Evolutionary conservation across 2,113 vertebrate species (phyloP), one percentile per base, ranked within the genome.

Genomic region (Hepsetus odoe): DNA sequence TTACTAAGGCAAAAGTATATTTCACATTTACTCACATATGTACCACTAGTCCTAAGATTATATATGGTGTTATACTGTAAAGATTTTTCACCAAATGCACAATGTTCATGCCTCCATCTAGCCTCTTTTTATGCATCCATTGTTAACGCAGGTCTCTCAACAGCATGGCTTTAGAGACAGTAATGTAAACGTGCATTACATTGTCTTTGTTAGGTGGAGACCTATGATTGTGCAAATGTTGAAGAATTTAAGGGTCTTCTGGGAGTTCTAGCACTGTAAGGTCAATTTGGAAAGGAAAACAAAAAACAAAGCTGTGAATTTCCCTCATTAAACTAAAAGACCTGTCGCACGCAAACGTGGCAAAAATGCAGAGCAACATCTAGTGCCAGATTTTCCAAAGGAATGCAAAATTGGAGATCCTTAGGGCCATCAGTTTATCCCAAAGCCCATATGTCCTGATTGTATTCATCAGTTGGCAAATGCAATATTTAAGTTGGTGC

Each of bases 241-340:
- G 87, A 89, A 75, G 79, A 84, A 83, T 91, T 89, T 86, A 88
- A 51, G 80, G 82, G 70, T 72, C 86, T 82, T 67, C 35, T 53
- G 80, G 80, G 86, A 87, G 77, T 68, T 59, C 58, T 2, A 84
- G 82, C 82, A 87, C 83, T 79, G 80, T 83, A 77, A 72, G 77
- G 65, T 86, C 66, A 5, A 14, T 74, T 65, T 81, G 83, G 85
- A 86, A 86, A 90, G 30, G 75, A 83, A 85, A 87, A 88, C 83
- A 83, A 86, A 80, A 87, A 85, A 89, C 86, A 90, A 90, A 90
- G 88, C 84, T 83, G 86, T 81, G 87, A 88, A 90, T 75, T 88
- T 88, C 86, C 86, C 84, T 4, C 18, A 7, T 64, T 68, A 53
- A 77, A 82, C 33, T 18, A 16, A 68, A 73, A 28, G 28, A 2